These are phyloP conservation scores for Telenomus remus DNA, from an alignment of 1,140 invertebrate species.

Conservation along the genomic window DNA sequence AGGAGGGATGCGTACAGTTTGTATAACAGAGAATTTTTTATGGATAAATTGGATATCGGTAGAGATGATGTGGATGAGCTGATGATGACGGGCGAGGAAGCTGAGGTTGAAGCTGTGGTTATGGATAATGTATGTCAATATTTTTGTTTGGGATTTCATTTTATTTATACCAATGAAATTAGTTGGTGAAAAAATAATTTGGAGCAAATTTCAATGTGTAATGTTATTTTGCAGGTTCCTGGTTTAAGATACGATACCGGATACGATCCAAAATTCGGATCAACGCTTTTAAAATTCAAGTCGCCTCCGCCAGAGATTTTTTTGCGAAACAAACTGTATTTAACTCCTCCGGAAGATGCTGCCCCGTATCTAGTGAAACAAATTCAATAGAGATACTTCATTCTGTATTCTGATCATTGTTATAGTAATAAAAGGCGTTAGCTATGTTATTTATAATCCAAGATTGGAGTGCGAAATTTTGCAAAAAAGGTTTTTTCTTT, in stretches of 20 bases:
- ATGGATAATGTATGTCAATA: slow-evolving; percentile 71
- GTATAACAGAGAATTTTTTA: slow-evolving; percentile 76
- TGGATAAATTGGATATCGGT: slow-evolving; percentile 71
- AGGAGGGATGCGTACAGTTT: slow-evolving; percentile 78
- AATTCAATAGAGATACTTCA: not conserved
- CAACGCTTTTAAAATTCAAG: slow-evolving; percentile 1
- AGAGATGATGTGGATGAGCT: slow-evolving; percentile 80
- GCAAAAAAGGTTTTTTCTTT: no score
- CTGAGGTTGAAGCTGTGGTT: slow-evolving; percentile 66
- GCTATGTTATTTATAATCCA: slow-evolving; percentile 4
- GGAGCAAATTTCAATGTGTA: not conserved
- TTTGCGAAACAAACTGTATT: not conserved
- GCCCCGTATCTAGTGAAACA: not conserved
- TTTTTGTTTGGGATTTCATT: no score
- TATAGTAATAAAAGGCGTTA: slow-evolving; percentile 23
- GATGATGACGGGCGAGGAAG: slow-evolving; percentile 76
- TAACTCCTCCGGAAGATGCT: not conserved
- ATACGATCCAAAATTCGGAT: slow-evolving; percentile 26
- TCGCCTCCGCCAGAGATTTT: not conserved
- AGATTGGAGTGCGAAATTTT: no score
- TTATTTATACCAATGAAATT: no score
- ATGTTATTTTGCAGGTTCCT: slow-evolving; percentile 18
- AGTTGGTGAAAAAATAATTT: no score
- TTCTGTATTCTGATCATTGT: slow-evolving; percentile 21
- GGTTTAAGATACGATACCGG: slow-evolving; percentile 21